These are phyloP conservation scores for Crematogaster levior DNA, from an alignment of 2,888 invertebrate species.

Conservation along the genomic window DNA sequence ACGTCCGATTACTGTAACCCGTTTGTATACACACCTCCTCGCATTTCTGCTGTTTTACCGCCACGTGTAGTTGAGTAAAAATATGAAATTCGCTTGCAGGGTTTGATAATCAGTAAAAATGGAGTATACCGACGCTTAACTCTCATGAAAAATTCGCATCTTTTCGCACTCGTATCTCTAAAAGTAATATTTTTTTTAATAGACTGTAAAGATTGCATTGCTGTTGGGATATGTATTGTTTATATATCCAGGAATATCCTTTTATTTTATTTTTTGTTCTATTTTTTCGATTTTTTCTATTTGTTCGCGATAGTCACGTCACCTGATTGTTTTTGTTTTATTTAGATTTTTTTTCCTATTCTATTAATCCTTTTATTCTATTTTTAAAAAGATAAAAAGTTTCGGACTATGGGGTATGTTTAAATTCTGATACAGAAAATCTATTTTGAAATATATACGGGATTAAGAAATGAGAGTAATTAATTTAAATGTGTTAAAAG, in stretches of 20 bases:
- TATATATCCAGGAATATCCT: not conserved
- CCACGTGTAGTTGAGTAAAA: not conserved
- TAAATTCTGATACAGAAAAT: not conserved
- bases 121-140: not conserved
- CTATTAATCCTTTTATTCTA: constrained; percentile 3
- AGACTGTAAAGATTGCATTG: constrained; percentile 1
- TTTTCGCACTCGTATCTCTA: not conserved
- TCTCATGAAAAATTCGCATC: not conserved
- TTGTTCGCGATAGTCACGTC: not conserved
- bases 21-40: not conserved
- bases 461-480: not conserved
- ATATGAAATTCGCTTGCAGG: not conserved
- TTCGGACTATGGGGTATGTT: not conserved
- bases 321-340: constrained; percentile 10
- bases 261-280: not conserved
- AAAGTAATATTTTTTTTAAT: not conserved
- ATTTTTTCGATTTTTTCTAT: not conserved
- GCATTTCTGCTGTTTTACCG: not conserved
- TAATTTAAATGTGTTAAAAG: constrained; percentile 1
- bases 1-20: not conserved
- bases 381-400: not conserved
- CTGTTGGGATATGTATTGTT: not conserved
- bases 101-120: not conserved
- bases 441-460: not conserved
- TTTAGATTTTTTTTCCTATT: constrained; percentile 8